Evolutionary conservation across 2,797 vertebrate species (phyloP).

Genomic region (Harpagifer antarcticus): DNA sequence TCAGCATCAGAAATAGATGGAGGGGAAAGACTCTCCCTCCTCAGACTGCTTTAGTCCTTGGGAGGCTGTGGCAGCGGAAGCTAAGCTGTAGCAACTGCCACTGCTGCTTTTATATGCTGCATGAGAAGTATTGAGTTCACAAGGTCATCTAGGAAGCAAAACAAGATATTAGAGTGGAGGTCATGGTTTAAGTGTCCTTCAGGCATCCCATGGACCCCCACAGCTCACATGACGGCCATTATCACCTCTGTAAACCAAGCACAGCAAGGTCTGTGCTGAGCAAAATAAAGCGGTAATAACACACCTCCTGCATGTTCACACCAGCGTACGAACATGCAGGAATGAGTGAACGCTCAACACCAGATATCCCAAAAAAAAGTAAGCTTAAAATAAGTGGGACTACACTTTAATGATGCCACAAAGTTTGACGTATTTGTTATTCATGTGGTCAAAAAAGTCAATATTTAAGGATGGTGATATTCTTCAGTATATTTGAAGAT

Average conservation of each 20-base stretch:
- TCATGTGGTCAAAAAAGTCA: background rate
- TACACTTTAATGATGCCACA: background rate
- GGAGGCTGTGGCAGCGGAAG: slow-evolving; percentile 46
- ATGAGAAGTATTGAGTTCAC: slow-evolving; percentile 17
- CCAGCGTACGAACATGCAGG: slow-evolving; percentile 5
- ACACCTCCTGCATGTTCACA: slow-evolving; percentile 22
- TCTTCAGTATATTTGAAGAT: background rate
- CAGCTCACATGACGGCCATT: slow-evolving; percentile 49
- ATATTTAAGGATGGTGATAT: background rate
- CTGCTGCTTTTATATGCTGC: slow-evolving; percentile 17
- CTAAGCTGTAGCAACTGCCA: slow-evolving; percentile 45
- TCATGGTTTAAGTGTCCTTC: slow-evolving; percentile 51
- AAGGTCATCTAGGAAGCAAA: slow-evolving; percentile 5
- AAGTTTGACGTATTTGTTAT: background rate
- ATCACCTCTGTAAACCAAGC: slow-evolving; percentile 48
- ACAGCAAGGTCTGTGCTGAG: slow-evolving; percentile 17
- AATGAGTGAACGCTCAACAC: slow-evolving; percentile 12
- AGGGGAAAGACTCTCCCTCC: slow-evolving; percentile 56
- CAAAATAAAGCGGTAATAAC: slow-evolving; percentile 37
- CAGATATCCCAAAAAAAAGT: background rate
- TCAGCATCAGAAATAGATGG: slow-evolving; percentile 67
- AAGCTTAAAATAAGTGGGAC: background rate
- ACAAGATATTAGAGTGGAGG: slow-evolving; percentile 28
- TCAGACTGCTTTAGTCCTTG: slow-evolving; percentile 15
- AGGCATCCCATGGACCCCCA: slow-evolving; percentile 35